phyloP scores from a whole-genome alignment of 2,113 vertebrate species.

The Chionomys nivalis region DNA sequence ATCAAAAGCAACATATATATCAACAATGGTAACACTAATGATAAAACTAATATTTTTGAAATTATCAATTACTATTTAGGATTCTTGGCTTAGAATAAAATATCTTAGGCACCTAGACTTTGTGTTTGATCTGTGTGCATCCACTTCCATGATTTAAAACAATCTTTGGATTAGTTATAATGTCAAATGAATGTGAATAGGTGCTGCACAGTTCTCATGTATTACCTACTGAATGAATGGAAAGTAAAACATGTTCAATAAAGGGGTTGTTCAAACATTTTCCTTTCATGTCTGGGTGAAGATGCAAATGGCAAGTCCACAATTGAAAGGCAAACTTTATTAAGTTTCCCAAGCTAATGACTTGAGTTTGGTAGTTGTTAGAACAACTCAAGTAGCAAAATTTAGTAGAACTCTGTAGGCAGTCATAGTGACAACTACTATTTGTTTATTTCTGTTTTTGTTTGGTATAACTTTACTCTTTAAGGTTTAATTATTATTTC shows the following conservation, averaged over 20 bases:
- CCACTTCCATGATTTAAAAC: neutral
- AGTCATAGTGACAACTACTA: neutral
- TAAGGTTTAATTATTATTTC: neutral
- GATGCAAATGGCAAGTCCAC: neutral
- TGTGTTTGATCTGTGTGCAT: neutral
- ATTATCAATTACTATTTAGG: neutral
- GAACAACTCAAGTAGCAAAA: neutral
- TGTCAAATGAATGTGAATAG: neutral
- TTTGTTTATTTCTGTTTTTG: neutral
- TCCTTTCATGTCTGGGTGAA: neutral
- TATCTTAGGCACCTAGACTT: neutral
- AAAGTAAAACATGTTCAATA: neutral
- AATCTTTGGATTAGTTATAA: neutral
- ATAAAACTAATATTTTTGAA: conserved; percentile 13
- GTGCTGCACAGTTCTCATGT: neutral
- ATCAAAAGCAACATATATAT: neutral
- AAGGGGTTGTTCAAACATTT: neutral
- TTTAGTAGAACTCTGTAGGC: neutral
- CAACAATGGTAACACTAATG: neutral
- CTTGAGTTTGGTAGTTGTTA: neutral
- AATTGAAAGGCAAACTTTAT: neutral
- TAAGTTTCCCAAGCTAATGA: neutral
- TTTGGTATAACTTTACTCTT: neutral
- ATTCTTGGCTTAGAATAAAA: neutral
- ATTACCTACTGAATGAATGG: neutral